Base-by-base conservation (phyloP, 2,888 invertebrate species). In the Malthinus seriepunctatus region DNA sequence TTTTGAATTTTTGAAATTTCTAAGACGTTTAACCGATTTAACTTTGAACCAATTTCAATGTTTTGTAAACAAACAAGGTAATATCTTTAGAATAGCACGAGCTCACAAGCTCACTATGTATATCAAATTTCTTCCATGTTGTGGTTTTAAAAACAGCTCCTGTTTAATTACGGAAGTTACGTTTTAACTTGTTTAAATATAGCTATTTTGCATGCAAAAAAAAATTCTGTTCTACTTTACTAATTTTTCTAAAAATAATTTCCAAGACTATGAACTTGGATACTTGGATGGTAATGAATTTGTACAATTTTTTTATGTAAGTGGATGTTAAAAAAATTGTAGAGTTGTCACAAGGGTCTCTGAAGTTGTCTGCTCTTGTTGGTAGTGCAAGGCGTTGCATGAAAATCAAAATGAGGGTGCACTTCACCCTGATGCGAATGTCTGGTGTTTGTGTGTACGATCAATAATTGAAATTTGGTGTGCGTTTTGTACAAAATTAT, bases 401-500 rank as follows among this genome's bases (percentile, higher is more conserved):
- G 23, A 23, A 23, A 23, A 23, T 23, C 44, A 31, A 7, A 51
- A 37, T 15, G 51, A 56, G 51, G 46, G 50, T 56, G 56, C 56
- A 56, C 56, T 56, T 51, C 35, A 50, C 44, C 38, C 12, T 15
- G 38, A 51, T 45, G 51, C 15, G 23, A 55, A 50, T 46, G 56
- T 56, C 56, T 56, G 44, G 50, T 23, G 50, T 51, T 56, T 33
- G 50, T 23, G 50, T 51, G 38, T 51, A 38, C 50, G 56, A 56
- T 56, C 56, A 56, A 56, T 56, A 56, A 38, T 50, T 50, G 23
- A 14, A 46, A 48, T 23, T 23, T 23, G 3, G 23, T 5, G 23
- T 23, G 5, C 23, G 23, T 23, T 23, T 23, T 3, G 23, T 23
- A 23, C 23, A 23, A 23, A 5, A 23, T 23, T 23, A 23, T 2